phyloP scores from a whole-genome alignment of 2,797 vertebrate genomes.

The Anabas testudineus region DNA sequence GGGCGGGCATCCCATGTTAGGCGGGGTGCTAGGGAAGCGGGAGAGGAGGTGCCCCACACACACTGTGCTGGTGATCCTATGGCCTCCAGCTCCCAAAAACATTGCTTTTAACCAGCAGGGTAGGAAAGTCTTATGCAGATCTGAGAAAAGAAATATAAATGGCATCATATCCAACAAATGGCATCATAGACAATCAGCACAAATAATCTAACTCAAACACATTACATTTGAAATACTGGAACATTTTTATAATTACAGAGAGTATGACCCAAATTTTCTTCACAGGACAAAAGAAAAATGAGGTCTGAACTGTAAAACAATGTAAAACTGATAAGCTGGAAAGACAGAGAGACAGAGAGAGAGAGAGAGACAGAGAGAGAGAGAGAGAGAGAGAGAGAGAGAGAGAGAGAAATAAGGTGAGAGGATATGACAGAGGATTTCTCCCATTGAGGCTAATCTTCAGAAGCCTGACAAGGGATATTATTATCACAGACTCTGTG shows the following conservation, averaged over 20 bases:
- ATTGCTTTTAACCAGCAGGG: constrained; percentile 70
- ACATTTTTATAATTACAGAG: constrained; percentile 25
- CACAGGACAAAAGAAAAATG: constrained; percentile 20
- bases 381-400: background rate
- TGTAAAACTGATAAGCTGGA: constrained; percentile 33
- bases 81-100: constrained; percentile 71
- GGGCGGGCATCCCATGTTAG: constrained; percentile 80
- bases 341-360: constrained; percentile 34
- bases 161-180: constrained; percentile 15
- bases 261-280: constrained; percentile 31
- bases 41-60: constrained; percentile 66
- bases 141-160: constrained; percentile 26
- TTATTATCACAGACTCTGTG: constrained; percentile 73
- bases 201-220: constrained; percentile 8
- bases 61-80: constrained; percentile 58
- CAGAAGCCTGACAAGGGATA: constrained; percentile 74
- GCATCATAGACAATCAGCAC: constrained; percentile 5
- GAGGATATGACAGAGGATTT: constrained; percentile 77
- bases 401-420: constrained; percentile 53
- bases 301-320: constrained; percentile 44
- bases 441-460: constrained; percentile 75
- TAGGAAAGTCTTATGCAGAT: constrained; percentile 32
- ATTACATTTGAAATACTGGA: constrained; percentile 15
- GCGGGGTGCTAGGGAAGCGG: constrained; percentile 60
- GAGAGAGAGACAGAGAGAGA: constrained; percentile 35